Percentiles rank a stretch among this genome's conserved stretches.
These are phyloP conservation scores for Drosophila ananassae DNA, from an alignment of 1,140 invertebrate species.

Conservation along the genomic window DNA sequence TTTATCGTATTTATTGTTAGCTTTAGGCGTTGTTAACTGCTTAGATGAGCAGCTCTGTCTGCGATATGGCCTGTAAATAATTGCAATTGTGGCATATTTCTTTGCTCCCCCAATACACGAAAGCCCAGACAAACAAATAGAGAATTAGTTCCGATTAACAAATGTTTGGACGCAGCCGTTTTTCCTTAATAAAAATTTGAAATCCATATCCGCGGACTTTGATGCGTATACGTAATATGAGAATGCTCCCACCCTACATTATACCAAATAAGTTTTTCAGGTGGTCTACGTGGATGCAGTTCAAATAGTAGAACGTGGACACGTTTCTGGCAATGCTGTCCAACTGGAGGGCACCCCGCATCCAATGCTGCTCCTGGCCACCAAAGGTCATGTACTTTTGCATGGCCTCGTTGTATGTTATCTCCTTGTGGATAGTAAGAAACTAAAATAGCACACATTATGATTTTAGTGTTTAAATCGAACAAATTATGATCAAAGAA, in stretches of 20 bases:
- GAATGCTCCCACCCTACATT: slow-evolving; percentile 4
- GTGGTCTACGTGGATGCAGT: slow-evolving; percentile 50
- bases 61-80: slow-evolving; percentile 71
- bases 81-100: slow-evolving; percentile 59
- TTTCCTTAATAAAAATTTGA: slow-evolving; percentile 2
- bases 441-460: slow-evolving; percentile 14
- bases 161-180: slow-evolving; percentile 25
- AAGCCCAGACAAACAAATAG: slow-evolving; percentile 33
- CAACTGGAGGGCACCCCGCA: slow-evolving; percentile 47
- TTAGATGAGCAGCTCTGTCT: slow-evolving; percentile 40
- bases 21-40: slow-evolving; percentile 68
- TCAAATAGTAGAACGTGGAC: slow-evolving; percentile 47
- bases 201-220: neutral
- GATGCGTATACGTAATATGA: slow-evolving; percentile 42
- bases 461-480: neutral
- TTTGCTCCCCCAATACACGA: slow-evolving; percentile 2
- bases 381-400: slow-evolving; percentile 49
- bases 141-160: slow-evolving; percentile 45
- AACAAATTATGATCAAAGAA: neutral
- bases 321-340: slow-evolving; percentile 47
- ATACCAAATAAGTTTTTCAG: slow-evolving; percentile 56
- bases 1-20: slow-evolving; percentile 69
- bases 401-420: slow-evolving; percentile 50
- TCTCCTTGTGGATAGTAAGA: slow-evolving; percentile 47
- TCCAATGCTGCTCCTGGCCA: slow-evolving; percentile 27